Percentiles rank a stretch among this genome's conserved stretches.
Evolutionary conservation across 2,888 invertebrate species (phyloP).

Genomic region (Drosophila kanekoi): DNA sequence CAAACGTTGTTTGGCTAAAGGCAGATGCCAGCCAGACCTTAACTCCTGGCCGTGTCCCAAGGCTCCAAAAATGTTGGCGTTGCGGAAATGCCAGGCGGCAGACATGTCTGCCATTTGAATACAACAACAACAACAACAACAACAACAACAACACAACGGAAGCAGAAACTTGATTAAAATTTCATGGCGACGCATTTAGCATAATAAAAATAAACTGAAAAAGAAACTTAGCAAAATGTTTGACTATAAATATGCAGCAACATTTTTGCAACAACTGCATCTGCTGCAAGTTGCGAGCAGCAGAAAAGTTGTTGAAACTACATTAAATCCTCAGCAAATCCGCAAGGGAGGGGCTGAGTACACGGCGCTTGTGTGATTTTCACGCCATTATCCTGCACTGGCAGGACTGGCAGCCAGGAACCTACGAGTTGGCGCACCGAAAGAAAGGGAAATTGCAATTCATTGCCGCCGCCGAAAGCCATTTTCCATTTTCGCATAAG

Average conservation of each 20-base stretch:
- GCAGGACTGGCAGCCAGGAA: slow-evolving; percentile 20
- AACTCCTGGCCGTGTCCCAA: slow-evolving; percentile 36
- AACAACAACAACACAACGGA: no score
- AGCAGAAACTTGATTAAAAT: slow-evolving; percentile 75
- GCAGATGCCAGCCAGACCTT: slow-evolving; percentile 1
- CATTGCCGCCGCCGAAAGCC: slow-evolving; percentile 44
- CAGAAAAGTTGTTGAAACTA: slow-evolving; percentile 61
- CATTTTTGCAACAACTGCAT: slow-evolving; percentile 32
- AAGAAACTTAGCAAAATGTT: slow-evolving; percentile 11
- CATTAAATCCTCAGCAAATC: slow-evolving; percentile 44
- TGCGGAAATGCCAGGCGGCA: slow-evolving; percentile 70
- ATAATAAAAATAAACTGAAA: slow-evolving; percentile 19
- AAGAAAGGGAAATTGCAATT: slow-evolving; percentile 63
- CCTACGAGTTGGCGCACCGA: slow-evolving; percentile 6
- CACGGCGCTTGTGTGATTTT: slow-evolving; percentile 26
- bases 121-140: slow-evolving; percentile 31
- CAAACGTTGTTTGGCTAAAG: background rate
- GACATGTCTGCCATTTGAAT: slow-evolving; percentile 74
- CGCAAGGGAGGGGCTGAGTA: no score
- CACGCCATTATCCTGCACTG: slow-evolving; percentile 38
- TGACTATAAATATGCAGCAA: slow-evolving; percentile 43
- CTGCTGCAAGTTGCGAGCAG: slow-evolving; percentile 17
- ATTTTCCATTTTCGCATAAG: slow-evolving; percentile 34
- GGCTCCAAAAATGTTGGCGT: slow-evolving; percentile 46
- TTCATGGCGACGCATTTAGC: slow-evolving; percentile 74